Evolutionary conservation across 2,113 vertebrate species (phyloP), one percentile per base, ranked within the genome.

Genomic region (Gyps fulvus): DNA sequence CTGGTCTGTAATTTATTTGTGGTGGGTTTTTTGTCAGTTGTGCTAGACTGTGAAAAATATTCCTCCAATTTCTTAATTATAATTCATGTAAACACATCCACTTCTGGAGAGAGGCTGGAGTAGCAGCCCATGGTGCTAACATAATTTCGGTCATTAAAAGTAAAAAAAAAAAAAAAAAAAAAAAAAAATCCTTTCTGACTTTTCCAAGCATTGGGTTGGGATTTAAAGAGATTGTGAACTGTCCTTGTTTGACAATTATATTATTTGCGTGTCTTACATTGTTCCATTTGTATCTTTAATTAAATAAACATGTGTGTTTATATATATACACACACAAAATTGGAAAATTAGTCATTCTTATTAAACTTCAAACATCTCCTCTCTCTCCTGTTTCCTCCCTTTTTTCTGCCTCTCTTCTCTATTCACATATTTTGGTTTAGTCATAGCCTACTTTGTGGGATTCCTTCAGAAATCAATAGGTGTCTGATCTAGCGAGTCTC

Each of bases 221-320:
- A 40, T 92, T 67, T 26, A 23, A 90, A 87, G 43, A 40, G 20
- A 42, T 21, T 32, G 8, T 57, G 45, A 85, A 47, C 40, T 82
- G 19, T 73, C 22, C 9, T 61, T 47, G 5, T 73, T 65, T 84
- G 49, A 50, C 9, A 16, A 8, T 74, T 73, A 3, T n/a, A 34
- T 61, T 82, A 22, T 78, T 66, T 85, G 22, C 2, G 4, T 57
- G 10, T 76, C 57, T 83, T 70, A 21, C 8, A 4, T 40, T 10
- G 26, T 63, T 93, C 43, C 8, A 9, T 58, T 74, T 83, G 16
- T n/a, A 34, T 15, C 27, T 83, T 40, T 66, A 80, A 66, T 57
- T 76, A 81, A 6, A 31, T 0, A 0, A 6, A 31, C 0, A 0
- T 47, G 9, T 11, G 18, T 58, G 11, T 62, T 61, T 71, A 15